Conservation (phyloP, 2,113 vertebrate genomes). For the Chascanopsetta lugubris region DNA sequence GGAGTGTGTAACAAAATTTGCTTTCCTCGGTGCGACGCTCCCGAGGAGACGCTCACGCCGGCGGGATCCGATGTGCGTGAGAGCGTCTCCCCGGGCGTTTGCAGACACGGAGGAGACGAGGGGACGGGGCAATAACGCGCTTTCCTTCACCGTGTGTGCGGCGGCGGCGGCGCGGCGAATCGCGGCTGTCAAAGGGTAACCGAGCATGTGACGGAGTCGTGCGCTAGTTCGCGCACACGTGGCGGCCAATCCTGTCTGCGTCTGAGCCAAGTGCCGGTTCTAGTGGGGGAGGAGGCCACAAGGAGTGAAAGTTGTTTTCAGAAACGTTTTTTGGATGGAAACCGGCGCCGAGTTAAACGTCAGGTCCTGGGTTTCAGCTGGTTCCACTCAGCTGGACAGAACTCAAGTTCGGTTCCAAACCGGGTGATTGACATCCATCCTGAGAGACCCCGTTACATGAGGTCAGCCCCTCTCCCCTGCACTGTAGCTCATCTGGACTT, state of each 20-base stretch:
- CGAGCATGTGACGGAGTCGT: conserved; percentile 19
- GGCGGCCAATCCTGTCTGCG: not conserved
- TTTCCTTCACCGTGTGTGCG: conserved; percentile 13
- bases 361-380: too few species aligned
- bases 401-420: too few species aligned
- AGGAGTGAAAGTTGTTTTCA: not conserved
- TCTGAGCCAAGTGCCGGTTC: not conserved
- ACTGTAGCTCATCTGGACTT: too few species aligned
- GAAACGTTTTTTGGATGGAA: too few species aligned
- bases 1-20: conserved; percentile 34
- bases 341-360: too few species aligned
- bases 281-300: not conserved
- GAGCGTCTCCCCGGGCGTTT: not conserved
- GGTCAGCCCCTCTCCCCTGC: too few species aligned
- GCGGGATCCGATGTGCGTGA: conserved; percentile 22
- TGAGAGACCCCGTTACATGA: too few species aligned
- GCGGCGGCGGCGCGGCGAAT: not conserved
- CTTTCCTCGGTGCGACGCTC: conserved; percentile 21
- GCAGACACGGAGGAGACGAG: conserved; percentile 18
- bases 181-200: conserved; percentile 20
- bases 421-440: too few species aligned
- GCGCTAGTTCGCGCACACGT: not conserved
- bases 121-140: conserved; percentile 17
- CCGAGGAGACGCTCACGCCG: conserved; percentile 34
- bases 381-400: not conserved